Evolutionary conservation across 2,797 vertebrate species (phyloP).

Genomic region (Rousettus madagascariensis): DNA sequence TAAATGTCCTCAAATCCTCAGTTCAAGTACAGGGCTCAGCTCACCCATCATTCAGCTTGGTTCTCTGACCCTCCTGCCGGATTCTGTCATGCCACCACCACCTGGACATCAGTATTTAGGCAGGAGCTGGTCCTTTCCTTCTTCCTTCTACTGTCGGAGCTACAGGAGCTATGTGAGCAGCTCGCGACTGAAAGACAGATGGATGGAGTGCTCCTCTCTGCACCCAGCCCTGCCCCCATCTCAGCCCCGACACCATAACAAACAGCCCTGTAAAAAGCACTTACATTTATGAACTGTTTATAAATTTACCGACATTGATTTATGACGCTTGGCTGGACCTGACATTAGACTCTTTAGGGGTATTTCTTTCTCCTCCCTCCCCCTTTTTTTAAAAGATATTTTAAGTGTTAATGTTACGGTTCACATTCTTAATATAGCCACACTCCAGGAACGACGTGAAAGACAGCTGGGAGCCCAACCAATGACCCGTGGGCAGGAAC

Average conservation of each 20-base stretch:
- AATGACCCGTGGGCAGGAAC: constrained; percentile 46
- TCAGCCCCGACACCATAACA: constrained; percentile 81
- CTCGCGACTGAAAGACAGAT: not conserved
- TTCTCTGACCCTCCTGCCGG: fast-evolving
- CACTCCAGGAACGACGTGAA: constrained; percentile 66
- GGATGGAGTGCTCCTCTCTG: constrained; percentile 62
- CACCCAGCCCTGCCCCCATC: constrained; percentile 59
- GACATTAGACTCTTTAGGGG: constrained; percentile 80
- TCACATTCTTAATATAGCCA: constrained; percentile 77
- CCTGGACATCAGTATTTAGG: not conserved
- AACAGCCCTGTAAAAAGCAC: constrained; percentile 86
- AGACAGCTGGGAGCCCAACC: constrained; percentile 66
- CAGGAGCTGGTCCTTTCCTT: not conserved
- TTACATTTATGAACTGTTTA: constrained; percentile 87
- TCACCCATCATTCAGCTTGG: not conserved
- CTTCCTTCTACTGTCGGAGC: not conserved
- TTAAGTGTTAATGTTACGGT: constrained; percentile 83
- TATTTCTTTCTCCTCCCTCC: constrained; percentile 77
- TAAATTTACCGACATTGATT: constrained; percentile 87
- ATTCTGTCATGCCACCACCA: not conserved
- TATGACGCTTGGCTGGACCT: constrained; percentile 83
- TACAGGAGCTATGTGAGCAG: not conserved
- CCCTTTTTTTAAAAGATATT: constrained; percentile 57
- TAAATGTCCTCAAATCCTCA: not conserved
- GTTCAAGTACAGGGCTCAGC: not conserved